Evolutionary conservation across 64 coral and sea anemone genomes (phyloP).

Genomic region (Stichodactyla helianthus): DNA sequence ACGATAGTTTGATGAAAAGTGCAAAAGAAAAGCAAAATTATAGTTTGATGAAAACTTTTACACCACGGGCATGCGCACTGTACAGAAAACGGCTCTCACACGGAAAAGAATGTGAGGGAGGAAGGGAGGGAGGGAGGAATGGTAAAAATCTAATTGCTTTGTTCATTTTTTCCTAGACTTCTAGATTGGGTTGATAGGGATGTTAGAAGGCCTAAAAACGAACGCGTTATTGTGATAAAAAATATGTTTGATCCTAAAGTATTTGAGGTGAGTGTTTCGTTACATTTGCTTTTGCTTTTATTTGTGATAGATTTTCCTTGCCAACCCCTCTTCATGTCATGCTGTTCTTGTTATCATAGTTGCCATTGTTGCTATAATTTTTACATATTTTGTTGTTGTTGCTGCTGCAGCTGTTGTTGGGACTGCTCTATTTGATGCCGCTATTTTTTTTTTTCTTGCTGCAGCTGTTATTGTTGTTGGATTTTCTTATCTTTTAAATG

Average conservation of each 20-base stretch:
- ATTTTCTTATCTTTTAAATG: neutral
- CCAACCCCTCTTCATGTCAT: neutral
- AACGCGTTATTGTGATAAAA: constrained; percentile 87
- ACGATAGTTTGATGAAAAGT: too few species aligned
- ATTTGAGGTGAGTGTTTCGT: constrained; percentile 55
- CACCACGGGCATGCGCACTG: too few species aligned
- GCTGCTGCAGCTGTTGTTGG: neutral
- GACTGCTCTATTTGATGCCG: too few species aligned
- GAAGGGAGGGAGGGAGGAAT: too few species aligned
- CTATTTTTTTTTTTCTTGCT: neutral
- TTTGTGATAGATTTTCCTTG: neutral
- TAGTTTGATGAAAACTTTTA: too few species aligned
- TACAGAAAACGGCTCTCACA: too few species aligned
- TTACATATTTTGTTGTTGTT: neutral
- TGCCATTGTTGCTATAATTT: neutral
- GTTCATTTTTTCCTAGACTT: constrained; percentile 47
- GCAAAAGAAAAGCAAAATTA: too few species aligned
- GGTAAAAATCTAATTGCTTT: neutral
- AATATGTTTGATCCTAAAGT: constrained; percentile 87
- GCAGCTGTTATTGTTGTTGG: neutral
- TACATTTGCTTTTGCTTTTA: neutral
- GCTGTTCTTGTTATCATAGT: neutral
- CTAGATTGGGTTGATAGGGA: constrained; percentile 98
- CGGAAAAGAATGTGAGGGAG: too few species aligned
- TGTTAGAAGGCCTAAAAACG: constrained; percentile 65